These are phyloP conservation scores for Brachionus asplanchnoidis DNA, from an alignment of 1,140 invertebrate species.

Conservation along the genomic window DNA sequence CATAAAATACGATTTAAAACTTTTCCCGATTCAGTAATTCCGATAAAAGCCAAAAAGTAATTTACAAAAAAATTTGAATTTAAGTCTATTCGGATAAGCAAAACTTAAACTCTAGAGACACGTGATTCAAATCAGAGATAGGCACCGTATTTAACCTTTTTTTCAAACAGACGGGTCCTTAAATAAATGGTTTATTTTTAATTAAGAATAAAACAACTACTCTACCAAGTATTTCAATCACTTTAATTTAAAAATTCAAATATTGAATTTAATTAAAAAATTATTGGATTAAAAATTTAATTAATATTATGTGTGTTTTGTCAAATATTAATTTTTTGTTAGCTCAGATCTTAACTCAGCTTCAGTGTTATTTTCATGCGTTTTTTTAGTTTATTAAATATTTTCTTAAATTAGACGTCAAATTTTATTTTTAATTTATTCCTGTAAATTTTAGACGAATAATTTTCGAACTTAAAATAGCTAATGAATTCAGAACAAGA, in stretches of 20 bases:
- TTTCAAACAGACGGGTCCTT: no score
- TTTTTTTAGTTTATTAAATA: neutral
- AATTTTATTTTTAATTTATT: neutral
- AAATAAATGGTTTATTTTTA: neutral
- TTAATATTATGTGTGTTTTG: neutral
- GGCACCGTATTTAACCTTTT: no score
- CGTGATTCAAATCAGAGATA: no score
- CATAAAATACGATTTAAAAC: neutral
- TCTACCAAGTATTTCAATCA: neutral
- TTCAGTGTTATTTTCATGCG: neutral
- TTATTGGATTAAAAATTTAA: slow-evolving; percentile 6
- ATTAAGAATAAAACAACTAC: neutral
- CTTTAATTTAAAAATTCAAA: neutral
- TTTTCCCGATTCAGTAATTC: no score
- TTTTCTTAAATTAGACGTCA: neutral
- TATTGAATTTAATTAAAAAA: slow-evolving; percentile 1
- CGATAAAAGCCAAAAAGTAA: no score
- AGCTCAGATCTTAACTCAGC: neutral
- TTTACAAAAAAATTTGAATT: no score
- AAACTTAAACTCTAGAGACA: no score
- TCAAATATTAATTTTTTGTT: slow-evolving; percentile 6
- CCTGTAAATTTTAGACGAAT: neutral
- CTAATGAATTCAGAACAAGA: neutral
- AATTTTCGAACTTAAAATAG: neutral
- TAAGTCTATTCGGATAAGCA: no score